Conservation (phyloP, 2,113 vertebrate species). For the Chinchilla lanigera region DNA sequence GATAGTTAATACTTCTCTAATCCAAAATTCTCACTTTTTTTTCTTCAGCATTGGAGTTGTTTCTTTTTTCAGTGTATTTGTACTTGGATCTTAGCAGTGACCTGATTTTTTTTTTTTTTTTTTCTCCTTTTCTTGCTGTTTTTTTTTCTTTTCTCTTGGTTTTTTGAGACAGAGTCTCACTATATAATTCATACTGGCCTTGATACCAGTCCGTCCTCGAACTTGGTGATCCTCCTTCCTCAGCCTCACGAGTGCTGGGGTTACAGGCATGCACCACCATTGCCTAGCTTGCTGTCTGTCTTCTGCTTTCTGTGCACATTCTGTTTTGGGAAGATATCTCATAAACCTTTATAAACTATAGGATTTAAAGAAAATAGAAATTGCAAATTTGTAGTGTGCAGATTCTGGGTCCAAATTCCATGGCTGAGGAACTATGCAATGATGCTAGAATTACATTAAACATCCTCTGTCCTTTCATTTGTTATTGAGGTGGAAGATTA, state of each 20-base stretch:
- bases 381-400: neutral
- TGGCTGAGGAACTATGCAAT: neutral
- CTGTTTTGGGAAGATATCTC: slow-evolving; percentile 33
- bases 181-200: neutral
- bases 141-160: neutral
- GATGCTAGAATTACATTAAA: neutral
- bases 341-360: slow-evolving; percentile 17
- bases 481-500: neutral
- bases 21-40: slow-evolving; percentile 65
- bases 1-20: slow-evolving; percentile 63
- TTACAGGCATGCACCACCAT: neutral
- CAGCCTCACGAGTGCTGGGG: neutral
- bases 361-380: slow-evolving; percentile 35
- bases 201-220: neutral
- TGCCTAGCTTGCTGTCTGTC: neutral
- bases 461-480: neutral
- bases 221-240: neutral
- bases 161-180: neutral
- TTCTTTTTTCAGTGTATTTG: slow-evolving; percentile 64
- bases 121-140: neutral
- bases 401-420: neutral
- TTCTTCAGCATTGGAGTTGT: slow-evolving; percentile 71
- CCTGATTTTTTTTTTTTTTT: neutral
- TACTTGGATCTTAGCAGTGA: slow-evolving; percentile 70
- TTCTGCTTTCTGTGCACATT: neutral